Evolutionary conservation across 2,113 vertebrate species (phyloP), one percentile per base, ranked within the genome.

Genomic region (Saccopteryx leptura): DNA sequence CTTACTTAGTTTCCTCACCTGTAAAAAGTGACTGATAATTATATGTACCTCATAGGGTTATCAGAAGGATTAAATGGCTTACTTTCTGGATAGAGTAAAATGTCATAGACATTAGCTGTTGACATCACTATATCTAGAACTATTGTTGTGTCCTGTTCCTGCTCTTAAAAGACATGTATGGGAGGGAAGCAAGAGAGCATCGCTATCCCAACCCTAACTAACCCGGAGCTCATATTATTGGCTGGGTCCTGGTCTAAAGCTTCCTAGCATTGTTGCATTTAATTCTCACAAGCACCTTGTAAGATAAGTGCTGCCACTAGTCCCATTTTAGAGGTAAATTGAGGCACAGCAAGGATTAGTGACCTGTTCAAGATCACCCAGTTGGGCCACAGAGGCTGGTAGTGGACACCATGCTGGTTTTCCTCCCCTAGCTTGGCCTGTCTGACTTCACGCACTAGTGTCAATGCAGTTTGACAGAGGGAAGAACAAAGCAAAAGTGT

Each of bases 221-320:
- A 54, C 4, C 11, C 0, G 17, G 61, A 50, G 10, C 24, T 50
- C 56, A 1, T 13, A 1, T 9, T 28, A 21, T 0, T 0, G 39
- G 31, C 48, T 39, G 52, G 58, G 11, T 8, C 31, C 19, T 69
- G 31, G 10, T 33, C 63, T 31, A 66, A 39, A 81, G 52, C 26
- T 52, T 50, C 21, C 7, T 0, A 4, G 28, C 13, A 2, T 54
- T 28, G 21, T 8, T 19, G 24, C 50, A 60, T 33, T 90, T 24
- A 69, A 71, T 33, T 60, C 60, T 23, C 24, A 7, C 7, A 14
- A 58, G 31, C 13, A 33, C 23, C 56, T 24, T 48, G 9, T 28
- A 54, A 84, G 31, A 11, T 4, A 54, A 21, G 28, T 39, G 28
- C 5, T 28, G 6, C 66, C 56, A 54, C 28, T 5, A 4, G 11